A percentile compares a stretch with the other conserved stretches of the same genome.
These are phyloP conservation scores for Ladona fulva DNA, from an alignment of 1,140 invertebrate genomes.

Conservation along the genomic window DNA sequence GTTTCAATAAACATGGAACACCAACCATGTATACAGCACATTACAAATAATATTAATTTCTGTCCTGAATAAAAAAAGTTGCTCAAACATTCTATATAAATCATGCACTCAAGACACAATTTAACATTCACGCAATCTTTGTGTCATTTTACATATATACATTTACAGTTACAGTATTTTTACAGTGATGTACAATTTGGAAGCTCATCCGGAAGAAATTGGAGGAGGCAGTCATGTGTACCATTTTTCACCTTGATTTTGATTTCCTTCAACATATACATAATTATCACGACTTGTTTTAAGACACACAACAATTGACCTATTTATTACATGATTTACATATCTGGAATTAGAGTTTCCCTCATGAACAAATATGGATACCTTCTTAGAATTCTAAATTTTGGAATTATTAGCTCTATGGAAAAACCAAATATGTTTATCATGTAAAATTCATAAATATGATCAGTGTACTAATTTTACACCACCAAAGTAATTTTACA, in stretches of 20 bases:
- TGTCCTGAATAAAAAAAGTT: not conserved
- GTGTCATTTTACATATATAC: not conserved
- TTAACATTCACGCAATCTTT: not conserved
- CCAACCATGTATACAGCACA: not conserved
- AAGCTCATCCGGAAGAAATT: not conserved
- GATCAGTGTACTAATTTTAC: not conserved
- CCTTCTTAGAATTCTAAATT: not conserved
- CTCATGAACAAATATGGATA: not conserved
- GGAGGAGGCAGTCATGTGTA: not conserved
- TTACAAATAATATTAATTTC: not conserved
- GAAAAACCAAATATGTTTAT: not conserved
- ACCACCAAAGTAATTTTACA: not conserved
- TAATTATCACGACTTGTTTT: not conserved
- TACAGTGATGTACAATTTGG: not conserved
- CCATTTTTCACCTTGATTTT: not conserved
- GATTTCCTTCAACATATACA: not conserved
- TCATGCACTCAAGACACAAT: not conserved
- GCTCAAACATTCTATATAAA: not conserved
- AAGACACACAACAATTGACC: constrained; percentile 9
- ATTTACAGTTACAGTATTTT: not conserved
- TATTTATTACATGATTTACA: not conserved
- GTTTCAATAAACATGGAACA: not conserved
- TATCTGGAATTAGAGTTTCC: not conserved
- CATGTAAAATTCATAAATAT: not conserved
- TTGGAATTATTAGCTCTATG: not conserved